Base-by-base conservation (phyloP, 1,140 invertebrate species). In the Pseudomyrmex cubaensis region DNA sequence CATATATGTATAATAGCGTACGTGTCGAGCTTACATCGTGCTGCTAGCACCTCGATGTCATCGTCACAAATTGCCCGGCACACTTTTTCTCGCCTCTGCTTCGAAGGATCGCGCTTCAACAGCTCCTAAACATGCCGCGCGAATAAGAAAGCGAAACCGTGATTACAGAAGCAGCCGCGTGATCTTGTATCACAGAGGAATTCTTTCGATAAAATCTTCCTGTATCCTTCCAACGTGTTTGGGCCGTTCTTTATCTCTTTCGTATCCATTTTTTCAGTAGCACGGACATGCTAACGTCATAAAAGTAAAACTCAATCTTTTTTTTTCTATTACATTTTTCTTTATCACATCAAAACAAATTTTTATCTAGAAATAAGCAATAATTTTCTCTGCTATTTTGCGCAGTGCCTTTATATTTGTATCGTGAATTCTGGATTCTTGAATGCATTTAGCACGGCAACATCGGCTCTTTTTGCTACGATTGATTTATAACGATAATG, bases 401-500 rank as follows among this genome's bases (percentile, higher is more conserved):
- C 2, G 35, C 2, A 35, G 35, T 35, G 5, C 35, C 5, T 35
- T 17, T 66, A 25, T 66, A 59, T 52, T 1, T n/a, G 22, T 22
- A 44, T 62, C 20, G 0, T 22, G 61, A 13, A 61, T 59, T n/a
- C 22, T 46, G 44, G 35, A 35, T 52, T 62, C 13, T 63, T 50
- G 74, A 57, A 52, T 72, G 85, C 88, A 89, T 87, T 82, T 80
- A 70, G 66, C 56, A 46, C 25, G 63, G 64, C 66, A 54, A 67
- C 80, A 61, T 75, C 63, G 69, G 22, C 59, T 67, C 66, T 92
- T 93, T 92, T 92, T 93, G 88, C 84, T 52, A 66, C 86, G 90
- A 92, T 92, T 93, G 93, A 93, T 93, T 93, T 93, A 93, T 89
- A 83, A 83, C 84, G 86, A 50, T 89, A 89, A 91, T 90, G 85